Conservation (phyloP, 2,888 invertebrate species). For the Calameuta filiformis region DNA sequence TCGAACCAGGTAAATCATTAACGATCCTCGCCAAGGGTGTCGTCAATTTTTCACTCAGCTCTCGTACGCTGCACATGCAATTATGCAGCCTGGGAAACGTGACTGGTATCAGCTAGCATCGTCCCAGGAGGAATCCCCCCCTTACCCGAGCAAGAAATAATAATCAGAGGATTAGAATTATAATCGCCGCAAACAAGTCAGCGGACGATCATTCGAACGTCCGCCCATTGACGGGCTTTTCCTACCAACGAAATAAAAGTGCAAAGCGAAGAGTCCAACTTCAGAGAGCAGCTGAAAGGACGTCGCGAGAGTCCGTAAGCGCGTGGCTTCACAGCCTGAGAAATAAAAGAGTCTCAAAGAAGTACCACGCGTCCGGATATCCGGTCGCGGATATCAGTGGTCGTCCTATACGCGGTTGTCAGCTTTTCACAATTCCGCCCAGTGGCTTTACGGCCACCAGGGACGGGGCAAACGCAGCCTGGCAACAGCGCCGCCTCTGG, state of each 20-base stretch:
- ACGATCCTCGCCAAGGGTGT: conserved; percentile 11
- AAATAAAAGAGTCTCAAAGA: conserved; percentile 13
- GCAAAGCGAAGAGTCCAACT: conserved; percentile 3
- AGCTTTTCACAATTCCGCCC: background rate
- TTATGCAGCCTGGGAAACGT: conserved; percentile 28
- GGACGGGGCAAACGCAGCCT: conserved; percentile 20
- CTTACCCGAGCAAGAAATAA: background rate
- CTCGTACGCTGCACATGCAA: conserved; percentile 28
- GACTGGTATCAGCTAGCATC: conserved; percentile 13
- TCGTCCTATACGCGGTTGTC: conserved; percentile 11
- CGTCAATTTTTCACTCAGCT: conserved; percentile 9
- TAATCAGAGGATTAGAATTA: background rate
- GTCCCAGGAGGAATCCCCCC: background rate
- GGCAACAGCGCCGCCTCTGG: conserved; percentile 35
- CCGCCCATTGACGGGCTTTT: background rate
- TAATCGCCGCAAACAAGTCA: background rate
- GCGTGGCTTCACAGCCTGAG: background rate
- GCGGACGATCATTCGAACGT: background rate
- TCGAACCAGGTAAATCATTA: background rate
- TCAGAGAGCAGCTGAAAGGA: background rate
- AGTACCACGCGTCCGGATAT: conserved; percentile 37
- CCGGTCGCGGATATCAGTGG: conserved; percentile 42
- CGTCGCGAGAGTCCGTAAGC: background rate
- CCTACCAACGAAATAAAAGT: conserved; percentile 1
- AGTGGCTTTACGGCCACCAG: background rate